Evolutionary conservation across 2,888 invertebrate genomes (phyloP).

Genomic region (Chymomyza procnemis): DNA sequence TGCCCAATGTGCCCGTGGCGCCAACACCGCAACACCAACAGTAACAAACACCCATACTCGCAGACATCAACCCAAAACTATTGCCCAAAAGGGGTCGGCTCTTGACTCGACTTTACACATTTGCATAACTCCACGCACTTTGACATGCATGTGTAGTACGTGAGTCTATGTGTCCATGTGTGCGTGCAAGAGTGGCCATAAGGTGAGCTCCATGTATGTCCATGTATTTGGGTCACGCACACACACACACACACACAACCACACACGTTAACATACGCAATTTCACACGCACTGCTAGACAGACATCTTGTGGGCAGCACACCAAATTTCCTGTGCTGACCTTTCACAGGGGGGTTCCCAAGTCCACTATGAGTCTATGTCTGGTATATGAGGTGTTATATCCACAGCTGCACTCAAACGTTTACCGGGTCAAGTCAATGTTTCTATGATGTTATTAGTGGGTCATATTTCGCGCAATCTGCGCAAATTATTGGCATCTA

Average conservation of each 20-base stretch:
- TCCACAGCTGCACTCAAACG: slow-evolving; percentile 54
- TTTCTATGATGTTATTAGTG: slow-evolving; percentile 59
- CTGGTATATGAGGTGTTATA: slow-evolving; percentile 53
- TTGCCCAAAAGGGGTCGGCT: background rate
- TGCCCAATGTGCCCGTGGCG: slow-evolving; percentile 26
- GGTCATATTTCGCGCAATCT: slow-evolving; percentile 43
- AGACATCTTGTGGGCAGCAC: slow-evolving; percentile 32
- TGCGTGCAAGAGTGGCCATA: background rate
- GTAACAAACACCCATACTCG: slow-evolving; percentile 37
- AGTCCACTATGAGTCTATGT: slow-evolving; percentile 6
- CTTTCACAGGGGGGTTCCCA: slow-evolving; percentile 44
- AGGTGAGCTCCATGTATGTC: slow-evolving; percentile 18
- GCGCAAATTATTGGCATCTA: background rate
- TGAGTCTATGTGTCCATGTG: slow-evolving; percentile 35
- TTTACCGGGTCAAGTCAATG: slow-evolving; percentile 64
- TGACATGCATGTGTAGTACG: slow-evolving; percentile 53
- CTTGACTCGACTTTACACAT: slow-evolving; percentile 23
- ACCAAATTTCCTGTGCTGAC: slow-evolving; percentile 53
- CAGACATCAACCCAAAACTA: background rate
- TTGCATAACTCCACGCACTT: slow-evolving; percentile 72
- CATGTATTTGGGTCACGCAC: slow-evolving; percentile 66
- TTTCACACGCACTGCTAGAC: slow-evolving; percentile 32
- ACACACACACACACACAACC: slow-evolving; percentile 29
- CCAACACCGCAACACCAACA: slow-evolving; percentile 32
- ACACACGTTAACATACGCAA: slow-evolving; percentile 6